phyloP scores from a whole-genome alignment of 2,888 invertebrate genomes.

The Oasisia sp. region DNA sequence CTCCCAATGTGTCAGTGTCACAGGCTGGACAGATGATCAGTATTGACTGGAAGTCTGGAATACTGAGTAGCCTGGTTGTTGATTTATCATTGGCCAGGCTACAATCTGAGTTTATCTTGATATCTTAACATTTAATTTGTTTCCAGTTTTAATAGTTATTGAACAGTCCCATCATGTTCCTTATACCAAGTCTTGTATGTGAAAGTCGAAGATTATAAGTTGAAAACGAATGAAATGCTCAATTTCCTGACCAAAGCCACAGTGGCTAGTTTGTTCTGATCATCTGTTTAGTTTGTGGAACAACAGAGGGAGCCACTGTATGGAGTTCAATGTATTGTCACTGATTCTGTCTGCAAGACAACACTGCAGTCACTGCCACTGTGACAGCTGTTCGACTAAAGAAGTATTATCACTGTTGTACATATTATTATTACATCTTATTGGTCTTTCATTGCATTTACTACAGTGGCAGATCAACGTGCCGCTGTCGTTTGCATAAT shows the following conservation, averaged over 20 bases:
- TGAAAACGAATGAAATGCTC: not conserved
- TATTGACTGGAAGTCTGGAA: no score
- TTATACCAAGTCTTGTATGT: not conserved
- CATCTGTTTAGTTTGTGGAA: not conserved
- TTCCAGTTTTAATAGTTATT: no score
- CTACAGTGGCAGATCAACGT: not conserved
- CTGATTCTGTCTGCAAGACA: not conserved
- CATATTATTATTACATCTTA: not conserved
- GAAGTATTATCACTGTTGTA: not conserved
- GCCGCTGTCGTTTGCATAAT: not conserved
- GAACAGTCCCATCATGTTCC: no score
- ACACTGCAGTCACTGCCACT: not conserved
- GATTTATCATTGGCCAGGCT: no score
- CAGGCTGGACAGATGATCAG: no score
- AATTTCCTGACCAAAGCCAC: not conserved
- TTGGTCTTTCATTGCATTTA: conserved; percentile 17
- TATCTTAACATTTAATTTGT: no score
- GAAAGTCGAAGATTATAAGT: not conserved
- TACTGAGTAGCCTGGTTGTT: no score
- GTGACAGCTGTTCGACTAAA: not conserved
- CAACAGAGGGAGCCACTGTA: not conserved
- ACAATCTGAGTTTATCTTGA: no score
- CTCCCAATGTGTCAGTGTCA: no score
- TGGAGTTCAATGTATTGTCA: not conserved
- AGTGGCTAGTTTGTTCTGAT: not conserved